Base-by-base conservation (phyloP, 2,113 vertebrate genomes). In the Rostratula benghalensis region DNA sequence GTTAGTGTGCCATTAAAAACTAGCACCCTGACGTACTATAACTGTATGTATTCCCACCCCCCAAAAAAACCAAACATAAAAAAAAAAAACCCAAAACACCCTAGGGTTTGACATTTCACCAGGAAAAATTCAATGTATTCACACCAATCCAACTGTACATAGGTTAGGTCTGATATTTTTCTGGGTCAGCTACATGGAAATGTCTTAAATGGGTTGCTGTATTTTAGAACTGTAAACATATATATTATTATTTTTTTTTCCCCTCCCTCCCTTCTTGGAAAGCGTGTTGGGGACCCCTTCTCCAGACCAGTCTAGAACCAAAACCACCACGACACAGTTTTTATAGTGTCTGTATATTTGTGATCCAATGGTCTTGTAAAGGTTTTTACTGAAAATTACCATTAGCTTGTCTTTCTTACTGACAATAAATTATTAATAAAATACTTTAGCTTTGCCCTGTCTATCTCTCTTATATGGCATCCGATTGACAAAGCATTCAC, bases 371-470 rank as follows among this genome's bases (percentile, higher is more conserved):
- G 98, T 99, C 99, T 99, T 99, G 98, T 99, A 99, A 99, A 99
- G 98, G 98, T 99, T 99, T 99, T 99, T 99, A 99, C 99, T 99
- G 98, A 99, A 98, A 99, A 99, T 98, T 99, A 98, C 98, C 99
- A 99, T 99, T 98, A 99, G 99, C 98, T 98, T 98, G 98, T 98
- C 99, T 99, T 99, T 99, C 99, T 99, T 99, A 99, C 98, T 99
- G 99, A 99, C 99, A 99, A 99, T 99, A 99, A 99, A 99, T 99
- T 99, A 99, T 99, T 99, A 99, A 99, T 99, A 98, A 99, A 99
- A 99, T 97, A 97, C 90, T 97, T 97, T 94, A 96, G 96, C 95
- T 97, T 98, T 96, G 90, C 86, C 95, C 95, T 87, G 93, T 95
- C 46, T 94, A 97, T 95, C 97, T 97, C 84, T 97, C 33, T 96